phyloP scores from a whole-genome alignment of 1,140 invertebrate genomes.

The Zeugodacus cucurbitae region DNA sequence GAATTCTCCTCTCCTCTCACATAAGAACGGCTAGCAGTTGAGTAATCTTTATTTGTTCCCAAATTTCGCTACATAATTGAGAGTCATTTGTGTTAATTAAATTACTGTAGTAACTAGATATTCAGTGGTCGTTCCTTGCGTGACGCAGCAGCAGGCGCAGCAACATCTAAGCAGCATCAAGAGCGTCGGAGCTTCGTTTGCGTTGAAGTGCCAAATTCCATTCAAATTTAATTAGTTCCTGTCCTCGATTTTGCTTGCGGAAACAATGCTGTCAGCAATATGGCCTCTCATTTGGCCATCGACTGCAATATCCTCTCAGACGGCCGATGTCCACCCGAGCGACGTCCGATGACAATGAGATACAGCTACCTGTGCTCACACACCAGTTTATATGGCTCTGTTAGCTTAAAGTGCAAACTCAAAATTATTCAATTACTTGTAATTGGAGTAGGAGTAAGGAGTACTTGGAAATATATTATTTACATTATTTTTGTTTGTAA shows the following conservation, averaged over 20 bases:
- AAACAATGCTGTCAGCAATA: not conserved
- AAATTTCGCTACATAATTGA: not conserved
- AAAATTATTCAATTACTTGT: too few relatives aligned
- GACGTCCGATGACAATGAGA: too few relatives aligned
- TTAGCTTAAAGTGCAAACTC: too few relatives aligned
- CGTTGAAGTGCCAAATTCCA: constrained; percentile 4
- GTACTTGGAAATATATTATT: too few relatives aligned
- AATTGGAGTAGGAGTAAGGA: too few relatives aligned
- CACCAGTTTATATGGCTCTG: too few relatives aligned
- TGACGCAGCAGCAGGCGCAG: not conserved
- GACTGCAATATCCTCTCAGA: not conserved
- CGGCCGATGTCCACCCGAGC: not conserved
- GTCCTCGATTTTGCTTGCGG: not conserved
- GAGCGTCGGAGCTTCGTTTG: not conserved
- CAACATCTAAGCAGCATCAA: not conserved
- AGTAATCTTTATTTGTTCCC: not conserved
- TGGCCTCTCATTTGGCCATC: not conserved
- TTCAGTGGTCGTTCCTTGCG: not conserved
- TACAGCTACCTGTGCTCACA: too few relatives aligned
- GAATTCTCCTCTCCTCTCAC: not conserved
- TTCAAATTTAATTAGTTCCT: constrained; percentile 18
- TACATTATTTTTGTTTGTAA: too few relatives aligned
- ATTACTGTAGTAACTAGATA: not conserved
- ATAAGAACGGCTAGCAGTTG: not conserved
- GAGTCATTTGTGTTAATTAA: not conserved